Evolutionary conservation across 2,113 vertebrate species (phyloP), one percentile per base, ranked within the genome.

Genomic region (Mugil cephalus): DNA sequence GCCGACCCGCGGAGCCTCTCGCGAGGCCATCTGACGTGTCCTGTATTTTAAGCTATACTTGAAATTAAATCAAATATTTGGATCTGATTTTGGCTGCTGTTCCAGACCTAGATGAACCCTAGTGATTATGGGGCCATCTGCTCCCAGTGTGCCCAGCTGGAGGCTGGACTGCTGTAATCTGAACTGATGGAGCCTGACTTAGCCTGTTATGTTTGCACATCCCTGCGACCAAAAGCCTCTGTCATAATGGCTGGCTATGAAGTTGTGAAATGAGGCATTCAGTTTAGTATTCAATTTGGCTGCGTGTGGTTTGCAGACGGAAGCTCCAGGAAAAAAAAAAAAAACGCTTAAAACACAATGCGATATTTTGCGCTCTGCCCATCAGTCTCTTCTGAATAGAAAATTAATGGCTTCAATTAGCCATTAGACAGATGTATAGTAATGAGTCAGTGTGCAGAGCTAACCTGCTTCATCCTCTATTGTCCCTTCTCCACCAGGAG

Each of bases 91-190:
- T 90, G 81, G 85, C 83, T 75, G 79, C 80, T 85, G 63, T 73
- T 62, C 43, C 52, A 79, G 75, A 65, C 70, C 80, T 75, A 62
- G 83, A 78, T 89, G 85, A 89, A 84, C 88, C 68, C 63, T 69
- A 62, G 84, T 78, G 92, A 93, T 91, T 90, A 92, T 70, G 56
- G 72, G 75, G 86, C 92, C 92, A 94, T 93, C 93, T 94, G 94
- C 73, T 93, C 83, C 83, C 87, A 75, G 81, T 84, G 84, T 79
- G 78, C 85, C 87, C 91, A 93, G 87, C 90, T 92, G 92, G 88
- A 88, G 66, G 77, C 59, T 68, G 77, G 60, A 72, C 74, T n/a
- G 35, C 78, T 69, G 81, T 87, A 91, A 90, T 91, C 89, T 89
- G 83, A 80, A 77, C 52, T 63, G 86, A 91, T 88, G 83, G 73